Percentiles rank a stretch among this genome's conserved stretches.
phyloP scores from a whole-genome alignment of 30 jellyfish, hydroid and myxozoan species.

The Catostylus mosaicus region DNA sequence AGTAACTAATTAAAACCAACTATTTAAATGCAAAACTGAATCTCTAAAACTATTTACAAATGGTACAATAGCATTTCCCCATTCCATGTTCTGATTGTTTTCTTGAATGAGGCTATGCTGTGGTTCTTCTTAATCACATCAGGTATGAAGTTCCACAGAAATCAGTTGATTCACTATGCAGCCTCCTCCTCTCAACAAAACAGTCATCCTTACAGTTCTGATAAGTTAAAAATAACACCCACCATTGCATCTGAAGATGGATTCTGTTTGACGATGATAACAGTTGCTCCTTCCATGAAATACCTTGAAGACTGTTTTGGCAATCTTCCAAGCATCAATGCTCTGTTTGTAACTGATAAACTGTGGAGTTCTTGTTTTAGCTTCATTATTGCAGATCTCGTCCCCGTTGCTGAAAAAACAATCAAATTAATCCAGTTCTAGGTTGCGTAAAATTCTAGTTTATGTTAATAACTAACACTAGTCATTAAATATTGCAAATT shows the following conservation, averaged over 20 bases:
- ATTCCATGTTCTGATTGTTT: no score
- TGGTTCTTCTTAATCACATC: no score
- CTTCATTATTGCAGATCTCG: conserved; percentile 60
- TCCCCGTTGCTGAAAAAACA: conserved; percentile 55
- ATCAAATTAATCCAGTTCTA: neutral
- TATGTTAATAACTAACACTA: no score
- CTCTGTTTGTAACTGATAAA: conserved; percentile 70
- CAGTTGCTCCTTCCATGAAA: conserved; percentile 86
- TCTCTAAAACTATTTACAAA: no score
- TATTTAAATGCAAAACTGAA: no score
- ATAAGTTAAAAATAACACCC: neutral
- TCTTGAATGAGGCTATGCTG: no score
- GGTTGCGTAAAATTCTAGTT: neutral
- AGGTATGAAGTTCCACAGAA: no score
- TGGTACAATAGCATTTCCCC: no score
- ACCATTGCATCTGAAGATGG: conserved; percentile 57
- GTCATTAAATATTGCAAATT: no score
- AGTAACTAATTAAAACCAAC: no score
- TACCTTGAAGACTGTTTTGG: conserved; percentile 77
- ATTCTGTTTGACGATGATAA: conserved; percentile 35
- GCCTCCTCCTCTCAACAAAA: no score
- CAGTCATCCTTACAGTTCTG: no score
- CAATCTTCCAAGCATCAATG: conserved; percentile 78
- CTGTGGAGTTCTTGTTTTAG: conserved; percentile 65
- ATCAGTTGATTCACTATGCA: neutral